A percentile compares a stretch with the other conserved stretches of the same genome.
phyloP scores from a whole-genome alignment of 2,797 vertebrate species.

The Urophycis tenuis region DNA sequence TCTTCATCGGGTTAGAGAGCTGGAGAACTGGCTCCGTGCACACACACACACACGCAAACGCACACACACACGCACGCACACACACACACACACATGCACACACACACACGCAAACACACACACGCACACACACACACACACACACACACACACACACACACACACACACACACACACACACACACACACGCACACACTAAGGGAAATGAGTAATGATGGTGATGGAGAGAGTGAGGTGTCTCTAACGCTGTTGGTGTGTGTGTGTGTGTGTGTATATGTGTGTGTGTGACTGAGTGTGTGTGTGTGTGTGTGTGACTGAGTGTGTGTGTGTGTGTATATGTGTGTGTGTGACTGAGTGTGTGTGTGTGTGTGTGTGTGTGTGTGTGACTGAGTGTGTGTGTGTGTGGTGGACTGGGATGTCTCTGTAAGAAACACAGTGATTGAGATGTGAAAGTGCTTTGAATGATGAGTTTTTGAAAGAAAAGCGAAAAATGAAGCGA shows the following conservation, averaged over 20 bases:
- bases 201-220: neutral
- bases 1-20: neutral
- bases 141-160: neutral
- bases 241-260: neutral
- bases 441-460: neutral
- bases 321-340: neutral
- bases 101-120: neutral
- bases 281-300: neutral
- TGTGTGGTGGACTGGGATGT: neutral
- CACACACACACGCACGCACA: neutral
- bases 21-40: neutral
- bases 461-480: neutral
- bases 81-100: neutral
- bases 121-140: neutral
- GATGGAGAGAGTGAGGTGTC: neutral
- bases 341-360: neutral
- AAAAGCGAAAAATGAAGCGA: neutral
- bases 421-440: neutral
- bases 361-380: neutral
- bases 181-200: neutral
- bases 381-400: neutral
- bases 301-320: neutral
- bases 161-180: slow-evolving; percentile 1
- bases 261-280: neutral
- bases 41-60: neutral